phyloP scores from a whole-genome alignment of 2,113 vertebrate species.

The Cnemophilus loriae region DNA sequence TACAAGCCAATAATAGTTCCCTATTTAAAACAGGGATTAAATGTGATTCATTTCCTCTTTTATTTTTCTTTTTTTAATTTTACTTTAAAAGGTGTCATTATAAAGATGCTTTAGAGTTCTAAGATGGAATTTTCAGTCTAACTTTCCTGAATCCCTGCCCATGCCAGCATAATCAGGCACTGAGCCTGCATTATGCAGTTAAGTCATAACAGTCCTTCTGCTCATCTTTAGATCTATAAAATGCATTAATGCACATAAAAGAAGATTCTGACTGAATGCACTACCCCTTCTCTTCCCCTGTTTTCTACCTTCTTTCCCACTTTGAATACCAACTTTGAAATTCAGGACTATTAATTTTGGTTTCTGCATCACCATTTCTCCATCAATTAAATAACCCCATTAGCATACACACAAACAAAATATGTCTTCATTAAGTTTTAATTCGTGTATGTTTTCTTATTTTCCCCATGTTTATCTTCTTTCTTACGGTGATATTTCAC shows the following conservation, averaged over 20 bases:
- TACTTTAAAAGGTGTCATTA: not conserved
- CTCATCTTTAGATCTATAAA: not conserved
- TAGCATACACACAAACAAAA: not conserved
- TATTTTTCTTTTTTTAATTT: not conserved
- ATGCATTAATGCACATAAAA: conserved; percentile 20
- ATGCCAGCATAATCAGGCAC: not conserved
- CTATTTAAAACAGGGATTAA: conserved; percentile 10
- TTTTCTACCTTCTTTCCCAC: not conserved
- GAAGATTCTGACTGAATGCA: not conserved
- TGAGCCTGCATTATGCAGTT: not conserved
- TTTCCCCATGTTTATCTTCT: not conserved
- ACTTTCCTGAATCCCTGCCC: conserved; percentile 27
- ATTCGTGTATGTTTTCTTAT: not conserved
- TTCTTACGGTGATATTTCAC: not conserved
- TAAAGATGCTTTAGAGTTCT: not conserved
- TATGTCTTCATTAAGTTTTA: not conserved
- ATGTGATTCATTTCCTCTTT: not conserved
- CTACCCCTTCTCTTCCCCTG: not conserved
- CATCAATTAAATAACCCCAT: not conserved
- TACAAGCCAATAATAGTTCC: not conserved
- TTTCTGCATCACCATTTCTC: not conserved
- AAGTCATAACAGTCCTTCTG: not conserved
- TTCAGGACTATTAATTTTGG: not conserved
- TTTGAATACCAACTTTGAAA: not conserved
- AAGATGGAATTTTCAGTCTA: not conserved